phyloP scores from a whole-genome alignment of 2,797 vertebrate species.

The Calcarius lapponicus region DNA sequence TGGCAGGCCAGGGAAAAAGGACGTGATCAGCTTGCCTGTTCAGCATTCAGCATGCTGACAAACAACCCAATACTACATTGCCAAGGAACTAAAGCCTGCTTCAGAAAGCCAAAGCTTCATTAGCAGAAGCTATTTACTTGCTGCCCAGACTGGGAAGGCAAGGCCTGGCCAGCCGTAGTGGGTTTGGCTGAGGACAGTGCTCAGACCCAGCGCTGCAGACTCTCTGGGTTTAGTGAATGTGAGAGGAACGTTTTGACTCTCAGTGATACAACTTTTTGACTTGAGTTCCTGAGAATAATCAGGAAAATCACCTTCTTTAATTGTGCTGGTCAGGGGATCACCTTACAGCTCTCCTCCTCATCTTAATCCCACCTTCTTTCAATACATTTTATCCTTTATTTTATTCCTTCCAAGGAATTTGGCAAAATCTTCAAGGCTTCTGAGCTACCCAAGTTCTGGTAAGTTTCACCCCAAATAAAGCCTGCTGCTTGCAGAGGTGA shows the following conservation, averaged over 20 bases:
- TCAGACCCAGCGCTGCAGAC: rapidly evolving
- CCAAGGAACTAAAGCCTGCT: background rate
- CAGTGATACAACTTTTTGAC: background rate
- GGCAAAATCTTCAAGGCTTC: background rate
- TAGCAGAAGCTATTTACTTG: background rate
- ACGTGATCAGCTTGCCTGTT: background rate
- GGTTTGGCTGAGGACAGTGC: background rate
- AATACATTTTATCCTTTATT: background rate
- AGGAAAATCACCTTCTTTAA: background rate
- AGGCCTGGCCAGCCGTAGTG: rapidly evolving
- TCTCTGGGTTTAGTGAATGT: rapidly evolving
- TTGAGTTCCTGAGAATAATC: background rate
- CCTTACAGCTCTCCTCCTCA: background rate
- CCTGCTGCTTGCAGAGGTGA: background rate
- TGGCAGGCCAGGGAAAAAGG: background rate
- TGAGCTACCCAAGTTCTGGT: background rate
- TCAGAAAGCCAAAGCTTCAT: background rate
- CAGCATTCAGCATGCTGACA: background rate
- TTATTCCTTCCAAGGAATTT: background rate
- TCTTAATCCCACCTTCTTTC: background rate
- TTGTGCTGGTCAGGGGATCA: rapidly evolving
- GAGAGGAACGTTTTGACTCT: rapidly evolving
- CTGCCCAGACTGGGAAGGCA: background rate
- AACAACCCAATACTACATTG: background rate
- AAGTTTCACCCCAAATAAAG: background rate